These are phyloP conservation scores for Lates calcarifer DNA, from an alignment of 2,113 vertebrate species.

Conservation along the genomic window DNA sequence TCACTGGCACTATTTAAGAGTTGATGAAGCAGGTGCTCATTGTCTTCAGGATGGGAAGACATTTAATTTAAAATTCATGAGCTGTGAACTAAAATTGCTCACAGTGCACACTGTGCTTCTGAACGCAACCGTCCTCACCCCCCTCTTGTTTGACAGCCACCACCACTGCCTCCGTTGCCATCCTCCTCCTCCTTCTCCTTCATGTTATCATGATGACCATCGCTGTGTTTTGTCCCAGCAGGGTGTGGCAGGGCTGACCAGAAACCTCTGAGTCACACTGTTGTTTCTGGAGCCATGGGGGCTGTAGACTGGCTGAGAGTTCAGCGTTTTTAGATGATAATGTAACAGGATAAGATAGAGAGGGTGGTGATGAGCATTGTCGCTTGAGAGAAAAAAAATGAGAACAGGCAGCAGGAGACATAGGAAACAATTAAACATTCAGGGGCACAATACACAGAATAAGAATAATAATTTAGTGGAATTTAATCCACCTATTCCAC, in stretches of 20 bases:
- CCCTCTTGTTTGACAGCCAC: neutral
- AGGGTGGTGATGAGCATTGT: slow-evolving; percentile 1
- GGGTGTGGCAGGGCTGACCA: slow-evolving; percentile 49
- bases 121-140: slow-evolving; percentile 4
- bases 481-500: neutral
- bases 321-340: slow-evolving; percentile 34
- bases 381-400: slow-evolving; percentile 2
- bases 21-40: slow-evolving; percentile 27
- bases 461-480: neutral
- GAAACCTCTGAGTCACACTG: slow-evolving; percentile 59
- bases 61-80: slow-evolving; percentile 27
- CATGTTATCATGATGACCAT: slow-evolving; percentile 40
- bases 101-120: slow-evolving; percentile 1
- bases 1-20: slow-evolving; percentile 10
- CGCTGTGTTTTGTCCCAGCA: slow-evolving; percentile 36
- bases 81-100: slow-evolving; percentile 21
- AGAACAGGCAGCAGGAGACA: neutral
- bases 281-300: slow-evolving; percentile 36
- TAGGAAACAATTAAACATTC: neutral
- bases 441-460: neutral
- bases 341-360: slow-evolving; percentile 40
- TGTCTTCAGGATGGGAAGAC: neutral
- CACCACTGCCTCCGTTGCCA: neutral
- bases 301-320: slow-evolving; percentile 6
- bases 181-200: slow-evolving; percentile 4